Percentiles rank a stretch among this genome's conserved stretches.
Evolutionary conservation across 2,888 invertebrate species (phyloP).

Genomic region (Nowickia ferox): DNA sequence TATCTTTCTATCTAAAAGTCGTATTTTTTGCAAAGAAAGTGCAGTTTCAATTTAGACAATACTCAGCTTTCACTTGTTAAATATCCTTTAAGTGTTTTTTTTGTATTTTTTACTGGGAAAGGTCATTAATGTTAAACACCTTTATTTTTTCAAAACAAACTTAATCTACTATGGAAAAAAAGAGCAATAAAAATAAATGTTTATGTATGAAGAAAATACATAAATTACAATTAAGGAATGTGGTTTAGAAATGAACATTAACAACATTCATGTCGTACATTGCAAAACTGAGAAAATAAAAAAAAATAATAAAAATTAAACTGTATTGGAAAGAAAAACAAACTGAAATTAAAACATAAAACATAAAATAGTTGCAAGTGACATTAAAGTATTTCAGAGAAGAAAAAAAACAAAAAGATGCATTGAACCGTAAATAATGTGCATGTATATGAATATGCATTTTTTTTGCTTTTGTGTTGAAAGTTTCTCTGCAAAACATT

Average conservation of each 20-base stretch:
- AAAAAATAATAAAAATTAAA: not conserved
- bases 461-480: conserved; percentile 22
- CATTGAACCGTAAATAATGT: conserved; percentile 65
- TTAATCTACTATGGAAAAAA: not conserved
- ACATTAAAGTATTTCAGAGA: conserved; percentile 51
- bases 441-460: not conserved
- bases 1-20: too few species aligned
- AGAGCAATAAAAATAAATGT: conserved; percentile 22
- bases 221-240: conserved; percentile 57
- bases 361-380: conserved; percentile 53
- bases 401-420: conserved; percentile 33
- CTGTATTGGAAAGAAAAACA: conserved; percentile 10
- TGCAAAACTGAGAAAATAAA: conserved; percentile 26
- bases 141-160: conserved; percentile 1
- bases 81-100: not conserved
- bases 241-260: conserved; percentile 63
- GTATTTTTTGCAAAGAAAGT: not conserved
- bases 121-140: conserved; percentile 29
- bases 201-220: conserved; percentile 48
- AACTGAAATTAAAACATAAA: conserved; percentile 26
- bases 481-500: conserved; percentile 63
- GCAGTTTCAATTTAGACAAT: not conserved
- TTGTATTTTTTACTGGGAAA: conserved; percentile 6
- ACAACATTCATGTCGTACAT: conserved; percentile 27
- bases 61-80: conserved; percentile 25